Conservation (phyloP, 2,888 invertebrate species). For the Conistra vaccinii region DNA sequence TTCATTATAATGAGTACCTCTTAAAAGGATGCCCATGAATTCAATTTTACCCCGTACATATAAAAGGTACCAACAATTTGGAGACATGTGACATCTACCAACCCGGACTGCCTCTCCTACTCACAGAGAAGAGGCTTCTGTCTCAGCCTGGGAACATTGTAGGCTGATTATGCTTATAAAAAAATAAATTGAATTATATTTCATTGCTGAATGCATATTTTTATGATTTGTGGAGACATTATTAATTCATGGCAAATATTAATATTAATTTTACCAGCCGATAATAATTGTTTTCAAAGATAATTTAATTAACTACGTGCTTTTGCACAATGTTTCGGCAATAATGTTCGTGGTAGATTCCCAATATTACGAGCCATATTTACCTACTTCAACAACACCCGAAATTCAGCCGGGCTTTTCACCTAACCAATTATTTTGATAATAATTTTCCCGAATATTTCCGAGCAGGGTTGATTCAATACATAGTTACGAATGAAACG, state of each 20-base stretch:
- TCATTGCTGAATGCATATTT: not conserved
- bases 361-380: conserved; percentile 5
- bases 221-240: not conserved
- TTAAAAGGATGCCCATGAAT: no score
- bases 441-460: conserved; percentile 18
- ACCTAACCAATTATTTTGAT: conserved; percentile 31
- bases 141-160: not conserved
- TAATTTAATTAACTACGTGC: conserved; percentile 35
- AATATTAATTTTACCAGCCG: conserved; percentile 20
- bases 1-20: no score
- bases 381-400: conserved; percentile 6
- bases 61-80: not conserved
- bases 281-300: conserved; percentile 7
- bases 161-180: not conserved
- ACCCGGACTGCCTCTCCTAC: not conserved
- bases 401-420: conserved; percentile 25
- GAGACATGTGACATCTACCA: not conserved
- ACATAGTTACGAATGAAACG: conserved; percentile 33
- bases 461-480: conserved; percentile 13
- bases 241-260: conserved; percentile 12
- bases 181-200: not conserved
- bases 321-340: conserved; percentile 18
- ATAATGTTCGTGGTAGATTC: conserved; percentile 27
- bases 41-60: no score
- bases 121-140: no score